Percentiles rank a stretch among this genome's conserved stretches.
Evolutionary conservation across 2,113 vertebrate genomes (phyloP).

Genomic region (Terrapene triunguis): DNA sequence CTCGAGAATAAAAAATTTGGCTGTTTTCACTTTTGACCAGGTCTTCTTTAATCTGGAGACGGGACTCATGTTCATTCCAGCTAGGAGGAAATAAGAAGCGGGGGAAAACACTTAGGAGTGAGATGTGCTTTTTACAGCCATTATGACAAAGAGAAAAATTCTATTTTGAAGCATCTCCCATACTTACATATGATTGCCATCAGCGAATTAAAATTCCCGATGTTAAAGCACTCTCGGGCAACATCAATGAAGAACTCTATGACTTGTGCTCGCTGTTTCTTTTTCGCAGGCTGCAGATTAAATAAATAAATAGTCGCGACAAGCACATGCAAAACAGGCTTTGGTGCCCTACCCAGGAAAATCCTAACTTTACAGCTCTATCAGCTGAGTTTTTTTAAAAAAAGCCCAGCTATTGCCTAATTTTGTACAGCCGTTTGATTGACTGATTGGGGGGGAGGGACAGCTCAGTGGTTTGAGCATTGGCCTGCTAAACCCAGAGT

Average conservation of each 20-base stretch:
- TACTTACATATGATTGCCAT: conserved; percentile 98
- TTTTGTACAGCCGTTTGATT: neutral
- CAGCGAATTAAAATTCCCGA: conserved; percentile 96
- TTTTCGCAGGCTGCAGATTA: conserved; percentile 89
- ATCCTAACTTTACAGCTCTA: neutral
- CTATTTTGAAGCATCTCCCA: neutral
- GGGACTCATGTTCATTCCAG: conserved; percentile 97
- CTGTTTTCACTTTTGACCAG: conserved; percentile 96
- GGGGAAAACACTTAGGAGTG: neutral
- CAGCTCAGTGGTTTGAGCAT: no score
- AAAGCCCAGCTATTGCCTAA: neutral
- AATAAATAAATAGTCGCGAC: conserved; percentile 1
- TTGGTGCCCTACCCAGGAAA: neutral
- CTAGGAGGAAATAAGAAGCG: conserved; percentile 69
- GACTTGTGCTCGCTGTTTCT: conserved; percentile 93
- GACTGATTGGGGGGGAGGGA: neutral
- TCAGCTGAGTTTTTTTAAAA: neutral
- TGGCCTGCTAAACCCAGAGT: no score
- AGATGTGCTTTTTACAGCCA: neutral
- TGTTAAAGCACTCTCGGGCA: conserved; percentile 95
- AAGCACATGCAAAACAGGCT: neutral
- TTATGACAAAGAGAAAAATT: neutral
- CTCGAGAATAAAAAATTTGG: conserved; percentile 96
- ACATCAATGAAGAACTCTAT: conserved; percentile 96
- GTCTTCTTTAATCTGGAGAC: conserved; percentile 96